phyloP scores from a whole-genome alignment of 2,888 invertebrate species.

The Aleiodes testaceus region DNA sequence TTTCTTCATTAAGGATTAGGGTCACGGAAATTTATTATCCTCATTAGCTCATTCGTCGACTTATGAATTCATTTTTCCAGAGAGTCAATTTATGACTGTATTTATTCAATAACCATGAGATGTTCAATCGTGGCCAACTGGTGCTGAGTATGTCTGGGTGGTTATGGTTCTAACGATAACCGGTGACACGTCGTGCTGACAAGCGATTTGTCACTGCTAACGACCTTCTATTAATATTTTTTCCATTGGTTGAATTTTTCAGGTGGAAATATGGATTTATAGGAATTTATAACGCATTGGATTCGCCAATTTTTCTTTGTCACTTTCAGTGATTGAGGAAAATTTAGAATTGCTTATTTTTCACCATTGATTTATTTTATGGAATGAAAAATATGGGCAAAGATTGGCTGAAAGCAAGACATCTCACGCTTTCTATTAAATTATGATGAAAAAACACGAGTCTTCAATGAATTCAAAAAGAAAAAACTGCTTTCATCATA shows the following conservation, averaged over 20 bases:
- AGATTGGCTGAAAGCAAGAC: too few species aligned
- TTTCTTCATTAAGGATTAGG: too few species aligned
- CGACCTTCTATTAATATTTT: conserved; percentile 58
- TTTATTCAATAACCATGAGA: conserved; percentile 33
- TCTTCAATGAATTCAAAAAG: too few species aligned
- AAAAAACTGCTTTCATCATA: too few species aligned
- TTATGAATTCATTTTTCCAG: neutral
- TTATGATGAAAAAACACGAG: too few species aligned
- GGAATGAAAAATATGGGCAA: too few species aligned
- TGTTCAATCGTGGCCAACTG: conserved; percentile 32
- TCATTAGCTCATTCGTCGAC: conserved; percentile 11
- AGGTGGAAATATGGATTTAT: conserved; percentile 1
- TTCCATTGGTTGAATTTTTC: conserved; percentile 24
- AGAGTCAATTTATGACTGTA: conserved; percentile 26
- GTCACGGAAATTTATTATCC: conserved; percentile 11
- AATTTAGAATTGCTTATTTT: too few species aligned
- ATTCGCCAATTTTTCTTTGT: conserved; percentile 10
- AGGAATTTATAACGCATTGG: conserved; percentile 20
- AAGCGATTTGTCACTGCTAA: conserved; percentile 60
- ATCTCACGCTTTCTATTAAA: too few species aligned
- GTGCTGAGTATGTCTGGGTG: conserved; percentile 16
- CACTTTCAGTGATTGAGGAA: neutral
- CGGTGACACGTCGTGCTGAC: conserved; percentile 57
- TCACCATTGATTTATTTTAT: too few species aligned
- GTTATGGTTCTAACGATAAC: conserved; percentile 23